Evolutionary conservation across 2,113 vertebrate genomes (phyloP).

Genomic region (Psophia crepitans): DNA sequence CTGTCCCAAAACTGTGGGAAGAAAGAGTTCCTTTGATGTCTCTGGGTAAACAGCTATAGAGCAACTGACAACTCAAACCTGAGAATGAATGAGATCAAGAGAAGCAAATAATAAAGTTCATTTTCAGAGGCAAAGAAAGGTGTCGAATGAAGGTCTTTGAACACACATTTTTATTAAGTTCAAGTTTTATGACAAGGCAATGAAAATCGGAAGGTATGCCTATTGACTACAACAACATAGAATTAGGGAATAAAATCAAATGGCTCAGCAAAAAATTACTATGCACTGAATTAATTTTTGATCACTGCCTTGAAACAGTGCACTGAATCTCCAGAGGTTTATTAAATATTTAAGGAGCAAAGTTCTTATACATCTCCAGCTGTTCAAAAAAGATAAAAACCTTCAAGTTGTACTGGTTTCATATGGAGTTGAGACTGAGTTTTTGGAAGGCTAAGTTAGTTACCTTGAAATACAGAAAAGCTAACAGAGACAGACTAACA

Average conservation of each 20-base stretch:
- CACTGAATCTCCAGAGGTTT: background rate
- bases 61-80: background rate
- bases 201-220: background rate
- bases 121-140: background rate
- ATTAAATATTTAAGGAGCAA: slow-evolving; percentile 29
- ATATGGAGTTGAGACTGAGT: background rate
- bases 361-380: background rate
- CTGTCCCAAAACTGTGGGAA: background rate
- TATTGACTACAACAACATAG: background rate
- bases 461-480: background rate
- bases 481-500: background rate
- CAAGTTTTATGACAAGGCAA: background rate
- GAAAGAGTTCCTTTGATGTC: background rate
- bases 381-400: background rate
- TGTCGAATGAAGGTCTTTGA: background rate
- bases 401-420: background rate
- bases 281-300: background rate
- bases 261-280: background rate
- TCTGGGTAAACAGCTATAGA: background rate
- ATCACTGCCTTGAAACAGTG: background rate
- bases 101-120: background rate
- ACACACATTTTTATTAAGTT: background rate
- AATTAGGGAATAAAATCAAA: background rate
- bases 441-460: background rate
- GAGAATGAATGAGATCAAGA: background rate